These are phyloP conservation scores for Cyanoramphus novaezelandiae DNA, from an alignment of 2,113 vertebrate genomes.

Conservation along the genomic window DNA sequence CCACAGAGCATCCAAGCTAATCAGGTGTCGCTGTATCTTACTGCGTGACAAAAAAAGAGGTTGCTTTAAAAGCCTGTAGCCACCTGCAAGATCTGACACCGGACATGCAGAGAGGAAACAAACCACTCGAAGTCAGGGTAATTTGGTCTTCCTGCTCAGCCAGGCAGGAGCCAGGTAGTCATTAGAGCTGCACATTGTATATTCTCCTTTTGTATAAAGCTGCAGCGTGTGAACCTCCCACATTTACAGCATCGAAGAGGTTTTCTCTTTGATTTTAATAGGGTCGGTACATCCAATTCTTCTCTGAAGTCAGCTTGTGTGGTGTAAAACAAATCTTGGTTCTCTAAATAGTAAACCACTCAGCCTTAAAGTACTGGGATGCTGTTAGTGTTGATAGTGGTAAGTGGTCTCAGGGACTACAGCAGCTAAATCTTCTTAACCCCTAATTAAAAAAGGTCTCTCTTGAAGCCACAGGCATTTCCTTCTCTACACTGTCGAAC, in stretches of 20 bases:
- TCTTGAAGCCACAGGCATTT: fast-evolving
- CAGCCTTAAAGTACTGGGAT: not conserved
- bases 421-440: not conserved
- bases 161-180: not conserved
- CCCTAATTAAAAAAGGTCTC: not conserved
- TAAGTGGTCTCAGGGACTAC: not conserved
- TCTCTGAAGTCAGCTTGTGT: not conserved
- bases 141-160: not conserved
- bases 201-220: not conserved
- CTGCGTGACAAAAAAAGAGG: not conserved
- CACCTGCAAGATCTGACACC: not conserved
- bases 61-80: not conserved
- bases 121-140: not conserved
- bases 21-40: not conserved
- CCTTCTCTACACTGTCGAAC: not conserved
- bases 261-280: not conserved
- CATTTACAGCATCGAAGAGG: not conserved
- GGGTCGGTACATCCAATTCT: fast-evolving
- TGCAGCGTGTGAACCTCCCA: not conserved
- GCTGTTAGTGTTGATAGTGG: not conserved
- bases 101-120: not conserved
- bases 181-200: not conserved
- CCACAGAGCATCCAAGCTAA: not conserved
- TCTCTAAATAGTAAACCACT: not conserved
- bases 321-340: not conserved